A percentile compares a stretch with the other conserved stretches of the same genome.
These are phyloP conservation scores for Gyps fulvus DNA, from an alignment of 2,113 vertebrate genomes.

Conservation along the genomic window DNA sequence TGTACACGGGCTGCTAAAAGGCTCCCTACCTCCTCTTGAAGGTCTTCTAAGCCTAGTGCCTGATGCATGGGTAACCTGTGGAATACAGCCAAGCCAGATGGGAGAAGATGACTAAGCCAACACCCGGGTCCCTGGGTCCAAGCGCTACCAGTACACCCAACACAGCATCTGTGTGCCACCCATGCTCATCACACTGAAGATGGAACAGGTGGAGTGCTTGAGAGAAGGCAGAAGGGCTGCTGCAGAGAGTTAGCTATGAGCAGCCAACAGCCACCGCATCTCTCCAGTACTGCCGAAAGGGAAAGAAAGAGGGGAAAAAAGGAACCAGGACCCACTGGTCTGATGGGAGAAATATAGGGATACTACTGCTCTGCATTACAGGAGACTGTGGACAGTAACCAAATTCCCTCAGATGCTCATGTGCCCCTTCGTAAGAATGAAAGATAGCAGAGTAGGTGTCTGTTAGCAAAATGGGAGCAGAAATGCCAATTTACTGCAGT, in stretches of 20 bases:
- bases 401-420: background rate
- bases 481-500: background rate
- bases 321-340: background rate
- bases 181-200: background rate
- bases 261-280: background rate
- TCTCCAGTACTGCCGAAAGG: background rate
- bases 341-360: background rate
- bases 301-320: background rate
- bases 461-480: background rate
- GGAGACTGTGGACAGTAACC: background rate
- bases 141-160: background rate
- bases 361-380: background rate
- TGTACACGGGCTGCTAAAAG: background rate
- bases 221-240: background rate
- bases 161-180: background rate
- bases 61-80: background rate
- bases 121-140: background rate
- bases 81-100: background rate
- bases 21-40: background rate
- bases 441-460: background rate
- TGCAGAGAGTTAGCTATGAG: background rate
- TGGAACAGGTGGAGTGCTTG: rapidly evolving
- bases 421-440: rapidly evolving
- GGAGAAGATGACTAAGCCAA: background rate
- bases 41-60: background rate